phyloP scores from a whole-genome alignment of 1,140 invertebrate species.

The Drosophila albomicans region DNA sequence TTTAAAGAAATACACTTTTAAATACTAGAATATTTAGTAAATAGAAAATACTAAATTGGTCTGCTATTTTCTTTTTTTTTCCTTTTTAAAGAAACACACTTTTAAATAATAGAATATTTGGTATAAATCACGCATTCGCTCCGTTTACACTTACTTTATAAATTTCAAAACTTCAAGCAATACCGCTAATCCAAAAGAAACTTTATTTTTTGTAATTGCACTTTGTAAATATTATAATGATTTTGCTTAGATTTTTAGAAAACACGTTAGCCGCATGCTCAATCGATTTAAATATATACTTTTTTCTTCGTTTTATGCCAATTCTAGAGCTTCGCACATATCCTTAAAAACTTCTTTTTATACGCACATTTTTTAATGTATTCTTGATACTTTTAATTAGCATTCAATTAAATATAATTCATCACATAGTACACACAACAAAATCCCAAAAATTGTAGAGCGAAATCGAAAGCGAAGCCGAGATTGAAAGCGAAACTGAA shows the following conservation, averaged over 20 bases:
- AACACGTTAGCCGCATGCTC: slow-evolving; percentile 14
- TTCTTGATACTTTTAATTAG: neutral
- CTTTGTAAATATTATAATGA: neutral
- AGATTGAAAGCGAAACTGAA: slow-evolving; percentile 16
- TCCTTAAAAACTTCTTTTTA: slow-evolving; percentile 1
- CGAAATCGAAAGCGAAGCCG: neutral
- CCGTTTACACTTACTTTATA: slow-evolving; percentile 30
- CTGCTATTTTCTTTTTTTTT: too few relatives aligned
- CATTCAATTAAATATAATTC: slow-evolving; percentile 25
- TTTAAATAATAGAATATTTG: too few relatives aligned
- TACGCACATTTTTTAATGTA: slow-evolving; percentile 1
- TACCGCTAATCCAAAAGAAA: slow-evolving; percentile 54
- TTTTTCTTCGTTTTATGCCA: neutral
- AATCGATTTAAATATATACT: neutral
- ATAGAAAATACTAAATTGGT: too few relatives aligned
- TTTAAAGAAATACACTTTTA: too few relatives aligned
- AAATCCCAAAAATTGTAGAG: neutral
- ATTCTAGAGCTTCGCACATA: neutral
- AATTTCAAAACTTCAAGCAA: neutral
- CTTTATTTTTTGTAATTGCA: neutral
- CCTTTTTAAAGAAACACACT: too few relatives aligned
- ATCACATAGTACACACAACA: slow-evolving; percentile 18
- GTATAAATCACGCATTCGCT: neutral
- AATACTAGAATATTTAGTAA: too few relatives aligned
- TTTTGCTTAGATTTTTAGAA: slow-evolving; percentile 1